phyloP scores from a whole-genome alignment of 30 jellyfish, hydroid and myxozoan genomes.

The Calvadosia cruxmelitensis region DNA sequence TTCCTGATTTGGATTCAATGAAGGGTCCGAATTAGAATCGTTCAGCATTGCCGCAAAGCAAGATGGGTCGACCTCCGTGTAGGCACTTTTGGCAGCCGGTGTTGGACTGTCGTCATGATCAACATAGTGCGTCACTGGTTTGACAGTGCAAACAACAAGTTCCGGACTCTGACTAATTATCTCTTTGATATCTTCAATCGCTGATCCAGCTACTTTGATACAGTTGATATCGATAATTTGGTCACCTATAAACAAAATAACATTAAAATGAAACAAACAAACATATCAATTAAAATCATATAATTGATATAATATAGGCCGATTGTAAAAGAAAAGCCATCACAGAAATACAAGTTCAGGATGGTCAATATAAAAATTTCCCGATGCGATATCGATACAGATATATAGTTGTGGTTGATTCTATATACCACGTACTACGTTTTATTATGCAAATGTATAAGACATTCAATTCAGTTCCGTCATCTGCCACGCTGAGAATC shows the following conservation, averaged over 20 bases:
- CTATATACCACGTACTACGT: no score
- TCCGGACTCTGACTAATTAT: constrained; percentile 74
- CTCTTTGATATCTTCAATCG: constrained; percentile 67
- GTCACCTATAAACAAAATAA: constrained; percentile 38
- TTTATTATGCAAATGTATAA: no score
- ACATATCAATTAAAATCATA: no score
- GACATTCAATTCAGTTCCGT: no score
- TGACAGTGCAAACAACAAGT: constrained; percentile 78
- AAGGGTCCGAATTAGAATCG: background rate
- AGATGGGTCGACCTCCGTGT: constrained; percentile 71
- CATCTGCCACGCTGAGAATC: no score
- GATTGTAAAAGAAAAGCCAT: no score
- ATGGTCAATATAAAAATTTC: no score
- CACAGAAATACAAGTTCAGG: no score
- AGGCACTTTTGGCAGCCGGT: constrained; percentile 40
- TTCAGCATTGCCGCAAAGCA: constrained; percentile 16
- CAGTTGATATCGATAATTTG: constrained; percentile 77
- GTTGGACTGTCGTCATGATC: constrained; percentile 58
- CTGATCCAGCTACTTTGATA: constrained; percentile 55
- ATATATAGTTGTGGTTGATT: no score
- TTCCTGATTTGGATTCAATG: background rate
- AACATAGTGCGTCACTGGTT: constrained; percentile 83
- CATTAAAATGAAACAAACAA: background rate
- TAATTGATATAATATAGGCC: no score
- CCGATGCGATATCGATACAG: no score